Base-by-base conservation (phyloP, 2,797 vertebrate genomes). In the Hyperoplus lanceolatus region DNA sequence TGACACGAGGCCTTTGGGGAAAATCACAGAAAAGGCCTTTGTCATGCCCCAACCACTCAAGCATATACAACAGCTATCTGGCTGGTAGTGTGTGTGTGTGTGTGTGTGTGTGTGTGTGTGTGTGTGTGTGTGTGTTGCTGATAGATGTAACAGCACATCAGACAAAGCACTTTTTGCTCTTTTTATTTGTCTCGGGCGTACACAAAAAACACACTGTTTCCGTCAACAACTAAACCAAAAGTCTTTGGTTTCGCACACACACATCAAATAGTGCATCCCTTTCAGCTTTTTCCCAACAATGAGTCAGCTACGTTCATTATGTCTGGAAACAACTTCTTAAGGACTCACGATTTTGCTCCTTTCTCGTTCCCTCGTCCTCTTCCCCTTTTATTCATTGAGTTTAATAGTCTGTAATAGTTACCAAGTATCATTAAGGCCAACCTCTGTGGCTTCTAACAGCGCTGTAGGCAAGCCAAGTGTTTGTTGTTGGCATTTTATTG, bases 401-500 rank as follows among this genome's bases (percentile, higher is more conserved):
- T 90, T 92, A 91, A 90, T 88, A 88, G 87, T 90, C 78, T 85
- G 76, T 92, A 92, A 94, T 92, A 85, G 90, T 92, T 91, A 93
- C 87, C 82, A 81, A 89, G 84, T 89, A 92, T 91, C 87, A 87
- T 93, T 90, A 89, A 79, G 85, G 79, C 80, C 80, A 85, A 91
- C 82, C 89, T 90, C 88, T 90, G 92, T 70, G 89, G 92, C 91
- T 93, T 88, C 89, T 86, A 73, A 83, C 87, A 80, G 85, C 54
- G 81, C 89, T 90, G 87, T 77, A 87, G 91, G 87, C 90, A 62
- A 88, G 90, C 93, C 91, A 90, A 92, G 81, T 88, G 90, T 94
- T 93, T 93, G 92, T 93, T 94, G 90, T 93, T 67, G 1, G 81
- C 70, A 41, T 90, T 94, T 94, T 93, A 94, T 91, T 93, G 90